Base-by-base conservation (phyloP, 1,140 invertebrate genomes). In the Druon quercuslanigerum region DNA sequence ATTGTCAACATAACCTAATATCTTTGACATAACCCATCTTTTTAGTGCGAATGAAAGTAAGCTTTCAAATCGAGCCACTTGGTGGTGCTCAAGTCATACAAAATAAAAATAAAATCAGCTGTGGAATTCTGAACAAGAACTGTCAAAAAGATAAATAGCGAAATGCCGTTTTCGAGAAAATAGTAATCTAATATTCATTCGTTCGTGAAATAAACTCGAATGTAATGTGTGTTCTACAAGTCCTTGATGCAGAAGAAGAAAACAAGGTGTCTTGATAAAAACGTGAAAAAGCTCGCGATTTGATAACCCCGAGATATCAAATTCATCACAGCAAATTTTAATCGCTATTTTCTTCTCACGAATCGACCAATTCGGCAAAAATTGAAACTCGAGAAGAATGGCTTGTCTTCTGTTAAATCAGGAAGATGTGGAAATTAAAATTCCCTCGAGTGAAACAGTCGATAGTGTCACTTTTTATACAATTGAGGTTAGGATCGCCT, bases 401-500 rank as follows among this genome's bases (percentile, higher is more conserved):
- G 94, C 94, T 82, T 94, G 93, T 88, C 92, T 94, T 85, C 91
- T 94, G 81, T 84, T 90, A 54, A 92, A 94, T 82, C 90, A 92
- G 78, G 92, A 93, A 52, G 92, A 94, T 76, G 91, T 93, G 16
- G 83, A 88, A 33, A 92, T 95, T 33, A 92, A 92, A 79, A 94
- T 95, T 82, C 93, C 94, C 40, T 87, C 91, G 57, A 86, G 88
- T 3, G 91, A 92, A 75, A 92, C 92, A 72, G 88, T 91, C 14
- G 92, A 94, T 51, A 92, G 92, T 74, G 90, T 94, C n/a, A 94
- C 92, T 3, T 94, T 92, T 84, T 97, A 96, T 85, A 91, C 92
- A 56, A 94, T 97, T 50, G 91, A 93, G 82, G 92, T 96, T 46
- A 92, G 89, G 70, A 91, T 98, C 17, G 95, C 94, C 1, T 89